phyloP scores from a whole-genome alignment of 2,797 vertebrate genomes.

The Euthynnus affinis region DNA sequence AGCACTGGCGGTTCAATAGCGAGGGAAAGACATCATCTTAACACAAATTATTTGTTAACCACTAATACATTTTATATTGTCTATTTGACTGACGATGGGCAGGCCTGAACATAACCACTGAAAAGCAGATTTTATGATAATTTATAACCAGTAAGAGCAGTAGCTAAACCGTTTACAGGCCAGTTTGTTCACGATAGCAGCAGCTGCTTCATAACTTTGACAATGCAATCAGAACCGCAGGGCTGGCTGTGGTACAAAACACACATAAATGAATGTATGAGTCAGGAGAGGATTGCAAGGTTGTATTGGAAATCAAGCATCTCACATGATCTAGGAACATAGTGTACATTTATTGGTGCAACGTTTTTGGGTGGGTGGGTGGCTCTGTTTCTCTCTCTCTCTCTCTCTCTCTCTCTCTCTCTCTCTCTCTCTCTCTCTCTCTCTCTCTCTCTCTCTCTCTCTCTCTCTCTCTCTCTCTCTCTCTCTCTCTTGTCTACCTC shows the following conservation, averaged over 20 bases:
- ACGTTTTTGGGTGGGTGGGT: constrained; percentile 77
- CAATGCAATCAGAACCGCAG: constrained; percentile 33
- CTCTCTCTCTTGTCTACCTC: constrained; percentile 42
- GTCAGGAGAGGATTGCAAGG: constrained; percentile 52
- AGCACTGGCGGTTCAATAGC: constrained; percentile 4
- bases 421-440: constrained; percentile 60
- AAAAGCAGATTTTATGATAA: constrained; percentile 34
- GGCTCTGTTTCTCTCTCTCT: constrained; percentile 57
- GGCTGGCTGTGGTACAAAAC: constrained; percentile 25
- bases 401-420: constrained; percentile 52
- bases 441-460: constrained; percentile 61
- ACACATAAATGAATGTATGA: constrained; percentile 62
- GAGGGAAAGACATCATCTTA: not conserved
- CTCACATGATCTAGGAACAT: constrained; percentile 83
- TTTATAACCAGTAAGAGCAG: constrained; percentile 23
- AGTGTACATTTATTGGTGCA: constrained; percentile 82
- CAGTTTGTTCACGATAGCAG: constrained; percentile 34
- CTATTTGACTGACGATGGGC: constrained; percentile 7
- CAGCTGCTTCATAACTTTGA: constrained; percentile 33
- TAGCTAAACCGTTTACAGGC: constrained; percentile 24
- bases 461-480: constrained; percentile 55
- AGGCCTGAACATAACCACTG: constrained; percentile 43
- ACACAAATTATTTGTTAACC: constrained; percentile 5
- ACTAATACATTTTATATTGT: constrained; percentile 4
- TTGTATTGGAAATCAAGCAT: constrained; percentile 72